Evolutionary conservation across 1,140 invertebrate genomes (phyloP), one percentile per base, ranked within the genome.

Genomic region (Drosophila lacteicornis): DNA sequence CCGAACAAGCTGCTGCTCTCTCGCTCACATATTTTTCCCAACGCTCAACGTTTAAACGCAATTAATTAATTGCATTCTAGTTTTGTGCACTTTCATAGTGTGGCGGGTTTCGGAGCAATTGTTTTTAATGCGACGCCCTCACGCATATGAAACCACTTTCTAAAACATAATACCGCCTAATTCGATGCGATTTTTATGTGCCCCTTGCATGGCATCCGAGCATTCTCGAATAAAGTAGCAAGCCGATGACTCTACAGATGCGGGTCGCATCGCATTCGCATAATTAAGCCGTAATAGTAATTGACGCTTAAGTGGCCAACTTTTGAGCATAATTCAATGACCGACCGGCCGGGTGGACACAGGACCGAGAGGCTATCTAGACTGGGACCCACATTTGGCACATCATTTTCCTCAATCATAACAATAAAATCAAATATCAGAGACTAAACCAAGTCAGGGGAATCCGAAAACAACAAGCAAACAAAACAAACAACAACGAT

Each of bases 201-300:
- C 53, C 55, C 45, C 49, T 79, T 79, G 43, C 85, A 90, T 90
- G 85, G 63, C 59, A 87, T 17, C n/a, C 56, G 17, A 55, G 13
- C 49, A 51, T 79, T 80, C 45, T 50, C 55, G 43, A 38, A 53
- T 60, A 69, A 59, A 58, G 40, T 47, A 49, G 55, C 50, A 22
- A 51, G 30, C 36, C 33, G 67, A 53, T 63, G 27, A 38, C 53
- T 56, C 9, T 40, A 58, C 70, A 62, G 45, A 76, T 88, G 69
- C 82, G 82, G 82, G 82, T 61, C 63, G 53, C 60, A 60, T 65
- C 60, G 30, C 71, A 65, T 50, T 69, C 38, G 79, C 78, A 85
- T 90, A 90, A 90, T 90, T 90, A 90, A 90, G 81, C 71, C 71
- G 81, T 90, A 79, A 81, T 85, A 85, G 81, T 79, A 90, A 90